These are phyloP conservation scores for Tenrec ecaudatus DNA, from an alignment of 2,113 vertebrate species.

Conservation along the genomic window DNA sequence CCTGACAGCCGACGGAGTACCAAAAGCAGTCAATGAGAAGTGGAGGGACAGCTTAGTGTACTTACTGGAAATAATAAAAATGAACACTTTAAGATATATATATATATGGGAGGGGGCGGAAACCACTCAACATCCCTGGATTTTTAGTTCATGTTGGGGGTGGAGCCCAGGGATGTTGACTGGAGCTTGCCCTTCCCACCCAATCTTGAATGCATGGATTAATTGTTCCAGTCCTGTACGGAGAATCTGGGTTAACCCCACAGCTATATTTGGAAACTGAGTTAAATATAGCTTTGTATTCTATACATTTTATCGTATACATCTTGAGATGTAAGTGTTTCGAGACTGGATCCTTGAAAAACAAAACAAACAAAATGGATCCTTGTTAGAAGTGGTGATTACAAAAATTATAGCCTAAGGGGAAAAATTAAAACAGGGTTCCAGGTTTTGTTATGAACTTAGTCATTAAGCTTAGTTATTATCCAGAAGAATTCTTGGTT, in stretches of 20 bases:
- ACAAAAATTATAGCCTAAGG: not conserved
- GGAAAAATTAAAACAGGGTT: not conserved
- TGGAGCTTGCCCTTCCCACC: not conserved
- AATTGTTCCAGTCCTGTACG: not conserved
- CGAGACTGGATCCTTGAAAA: not conserved
- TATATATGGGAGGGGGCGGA: not conserved
- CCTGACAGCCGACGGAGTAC: not conserved
- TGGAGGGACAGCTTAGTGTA: not conserved
- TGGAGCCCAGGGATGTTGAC: not conserved
- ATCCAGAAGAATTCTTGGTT: not conserved
- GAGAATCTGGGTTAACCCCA: not conserved
- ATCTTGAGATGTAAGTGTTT: not conserved
- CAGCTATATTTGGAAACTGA: not conserved
- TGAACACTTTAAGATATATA: not conserved
- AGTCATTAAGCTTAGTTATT: not conserved
- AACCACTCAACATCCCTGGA: too few species aligned
- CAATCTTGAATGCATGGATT: not conserved
- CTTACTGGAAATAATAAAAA: not conserved
- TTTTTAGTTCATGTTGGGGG: not conserved
- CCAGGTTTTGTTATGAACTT: not conserved
- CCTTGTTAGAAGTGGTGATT: not conserved
- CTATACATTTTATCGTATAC: not conserved
- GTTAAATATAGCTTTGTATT: not conserved
- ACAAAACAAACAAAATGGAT: too few species aligned
- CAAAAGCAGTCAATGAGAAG: slow-evolving; percentile 37